Percentiles rank a stretch among this genome's conserved stretches.
Evolutionary conservation across 2,113 vertebrate genomes (phyloP).

Genomic region (Paraplagusia blochii): DNA sequence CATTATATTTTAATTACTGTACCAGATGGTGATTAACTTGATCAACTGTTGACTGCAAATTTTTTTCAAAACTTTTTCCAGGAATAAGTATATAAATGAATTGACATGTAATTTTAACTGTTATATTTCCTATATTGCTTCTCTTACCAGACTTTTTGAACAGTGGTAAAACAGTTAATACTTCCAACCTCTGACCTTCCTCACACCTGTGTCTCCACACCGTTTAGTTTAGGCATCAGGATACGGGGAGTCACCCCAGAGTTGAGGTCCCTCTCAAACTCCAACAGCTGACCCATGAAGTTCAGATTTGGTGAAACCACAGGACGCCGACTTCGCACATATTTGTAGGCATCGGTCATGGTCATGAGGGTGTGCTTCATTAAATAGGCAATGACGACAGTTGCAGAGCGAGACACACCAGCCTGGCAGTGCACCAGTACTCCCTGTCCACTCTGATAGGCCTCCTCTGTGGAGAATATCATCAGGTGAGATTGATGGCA

Average conservation of each 20-base stretch:
- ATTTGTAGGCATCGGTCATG: constrained; percentile 85
- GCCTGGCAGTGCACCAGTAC: constrained; percentile 86
- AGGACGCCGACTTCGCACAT: constrained; percentile 79
- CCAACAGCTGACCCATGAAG: constrained; percentile 85
- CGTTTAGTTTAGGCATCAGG: constrained; percentile 80
- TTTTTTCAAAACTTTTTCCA: constrained; percentile 52
- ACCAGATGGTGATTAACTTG: constrained; percentile 49
- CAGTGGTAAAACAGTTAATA: background rate
- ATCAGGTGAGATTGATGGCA: background rate
- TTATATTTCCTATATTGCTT: constrained; percentile 5
- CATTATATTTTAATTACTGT: constrained; percentile 55
- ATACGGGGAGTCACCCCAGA: constrained; percentile 83
- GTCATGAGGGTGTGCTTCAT: constrained; percentile 90
- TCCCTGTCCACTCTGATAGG: constrained; percentile 80
- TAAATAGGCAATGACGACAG: constrained; percentile 84
- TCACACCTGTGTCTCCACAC: constrained; percentile 83
- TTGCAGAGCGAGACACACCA: constrained; percentile 83
- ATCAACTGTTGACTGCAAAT: constrained; percentile 42
- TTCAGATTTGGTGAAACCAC: constrained; percentile 85
- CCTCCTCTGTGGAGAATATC: constrained; percentile 76
- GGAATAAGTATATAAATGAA: constrained; percentile 62
- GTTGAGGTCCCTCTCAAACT: constrained; percentile 85
- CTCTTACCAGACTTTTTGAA: background rate
- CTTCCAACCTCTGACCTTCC: constrained; percentile 10
- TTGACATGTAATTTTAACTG: constrained; percentile 6